Conservation (phyloP, 2,888 invertebrate genomes). For the Rhamnusium bicolor region DNA sequence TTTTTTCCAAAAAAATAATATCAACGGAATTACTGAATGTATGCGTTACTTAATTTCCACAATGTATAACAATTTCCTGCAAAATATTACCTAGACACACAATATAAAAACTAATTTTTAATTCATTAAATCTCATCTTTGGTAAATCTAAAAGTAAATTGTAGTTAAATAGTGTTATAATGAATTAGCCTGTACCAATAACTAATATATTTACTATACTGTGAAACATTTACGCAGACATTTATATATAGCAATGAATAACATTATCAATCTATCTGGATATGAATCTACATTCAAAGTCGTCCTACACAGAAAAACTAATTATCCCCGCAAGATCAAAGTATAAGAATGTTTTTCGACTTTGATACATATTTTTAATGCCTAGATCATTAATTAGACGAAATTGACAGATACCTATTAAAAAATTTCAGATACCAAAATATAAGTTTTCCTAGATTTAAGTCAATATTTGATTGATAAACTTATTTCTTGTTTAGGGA, state of each 20-base stretch:
- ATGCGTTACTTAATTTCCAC: too few relatives aligned
- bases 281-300: constrained; percentile 8
- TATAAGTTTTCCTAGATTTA: neutral
- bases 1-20: too few relatives aligned
- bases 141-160: too few relatives aligned
- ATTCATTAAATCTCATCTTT: too few relatives aligned
- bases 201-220: neutral
- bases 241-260: constrained; percentile 9
- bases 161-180: neutral
- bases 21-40: too few relatives aligned
- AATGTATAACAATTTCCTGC: too few relatives aligned
- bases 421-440: neutral
- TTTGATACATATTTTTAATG: neutral
- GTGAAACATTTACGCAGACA: neutral
- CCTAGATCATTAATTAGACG: neutral
- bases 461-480: neutral
- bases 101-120: too few relatives aligned
- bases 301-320: constrained; percentile 4
- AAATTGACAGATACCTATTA: neutral
- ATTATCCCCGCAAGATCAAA: constrained; percentile 23
- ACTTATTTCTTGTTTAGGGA: neutral
- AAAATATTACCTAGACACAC: too few relatives aligned
- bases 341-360: constrained; percentile 14
- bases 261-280: constrained; percentile 18
- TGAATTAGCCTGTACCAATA: neutral